phyloP scores from a whole-genome alignment of 2,888 invertebrate genomes.

The Chymomyza caudatula region DNA sequence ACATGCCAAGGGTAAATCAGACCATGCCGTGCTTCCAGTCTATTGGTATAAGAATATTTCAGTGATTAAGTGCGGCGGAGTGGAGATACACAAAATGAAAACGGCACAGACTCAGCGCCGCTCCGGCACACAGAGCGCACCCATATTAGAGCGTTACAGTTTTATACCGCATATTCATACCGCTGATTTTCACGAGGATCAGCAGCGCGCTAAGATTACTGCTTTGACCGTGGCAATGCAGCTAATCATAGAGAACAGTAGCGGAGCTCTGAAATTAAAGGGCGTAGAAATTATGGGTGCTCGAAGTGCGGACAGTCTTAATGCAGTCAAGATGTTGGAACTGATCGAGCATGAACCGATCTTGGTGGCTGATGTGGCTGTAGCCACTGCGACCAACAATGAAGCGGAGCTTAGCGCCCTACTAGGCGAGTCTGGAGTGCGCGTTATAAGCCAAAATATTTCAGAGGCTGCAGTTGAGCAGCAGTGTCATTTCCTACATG shows the following conservation, averaged over 20 bases:
- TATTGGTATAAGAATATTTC: conserved; percentile 85
- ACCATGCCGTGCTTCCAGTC: conserved; percentile 80
- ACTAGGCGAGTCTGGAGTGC: conserved; percentile 82
- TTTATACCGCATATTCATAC: conserved; percentile 87
- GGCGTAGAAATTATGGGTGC: conserved; percentile 83
- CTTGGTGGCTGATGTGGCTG: conserved; percentile 82
- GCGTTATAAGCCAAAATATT: conserved; percentile 82
- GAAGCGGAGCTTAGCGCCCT: conserved; percentile 79
- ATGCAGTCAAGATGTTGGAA: conserved; percentile 81
- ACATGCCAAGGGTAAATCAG: conserved; percentile 55
- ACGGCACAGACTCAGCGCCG: conserved; percentile 92
- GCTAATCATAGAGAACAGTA: conserved; percentile 87
- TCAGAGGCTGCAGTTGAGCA: conserved; percentile 81
- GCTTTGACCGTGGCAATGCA: conserved; percentile 85
- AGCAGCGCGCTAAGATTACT: conserved; percentile 81
- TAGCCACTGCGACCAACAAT: conserved; percentile 79
- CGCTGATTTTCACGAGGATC: conserved; percentile 79
- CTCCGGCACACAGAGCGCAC: conserved; percentile 85
- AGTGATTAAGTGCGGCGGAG: conserved; percentile 88
- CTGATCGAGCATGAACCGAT: conserved; percentile 87
- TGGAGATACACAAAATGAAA: conserved; percentile 93
- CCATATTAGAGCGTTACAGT: conserved; percentile 89
- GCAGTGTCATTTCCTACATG: conserved; percentile 84
- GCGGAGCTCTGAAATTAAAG: conserved; percentile 84
- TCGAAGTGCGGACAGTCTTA: conserved; percentile 81